Percentiles rank a stretch among this genome's conserved stretches.
Conservation (phyloP, 2,888 invertebrate genomes). For the Gari tellinella region DNA sequence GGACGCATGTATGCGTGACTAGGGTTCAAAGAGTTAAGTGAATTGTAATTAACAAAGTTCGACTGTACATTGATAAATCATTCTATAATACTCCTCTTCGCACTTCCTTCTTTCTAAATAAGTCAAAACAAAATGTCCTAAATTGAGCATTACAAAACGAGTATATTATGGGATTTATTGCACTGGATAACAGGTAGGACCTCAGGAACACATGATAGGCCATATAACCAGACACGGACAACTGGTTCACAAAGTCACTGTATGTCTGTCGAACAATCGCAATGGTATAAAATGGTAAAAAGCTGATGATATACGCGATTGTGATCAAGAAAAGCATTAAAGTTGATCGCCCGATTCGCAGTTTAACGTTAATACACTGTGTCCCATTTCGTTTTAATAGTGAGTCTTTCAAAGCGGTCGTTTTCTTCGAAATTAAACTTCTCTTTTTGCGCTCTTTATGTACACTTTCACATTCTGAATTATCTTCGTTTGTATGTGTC, state of each 20-base stretch:
- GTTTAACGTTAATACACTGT: conserved; percentile 1
- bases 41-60: too few relatives aligned
- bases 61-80: too few relatives aligned
- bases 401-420: too few relatives aligned
- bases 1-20: too few relatives aligned
- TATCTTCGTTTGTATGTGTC: too few relatives aligned
- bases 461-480: too few relatives aligned
- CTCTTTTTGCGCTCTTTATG: too few relatives aligned
- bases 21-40: too few relatives aligned
- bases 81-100: too few relatives aligned
- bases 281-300: conserved; percentile 73
- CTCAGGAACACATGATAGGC: conserved; percentile 68
- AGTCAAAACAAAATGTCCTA: conserved; percentile 43
- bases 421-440: too few relatives aligned
- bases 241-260: conserved; percentile 21
- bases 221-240: conserved; percentile 54
- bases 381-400: too few relatives aligned
- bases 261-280: conserved; percentile 63
- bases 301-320: conserved; percentile 71
- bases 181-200: conserved; percentile 73
- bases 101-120: conserved; percentile 15
- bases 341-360: conserved; percentile 67
- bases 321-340: conserved; percentile 74
- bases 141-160: conserved; percentile 72
- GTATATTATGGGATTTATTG: conserved; percentile 74